These are phyloP conservation scores for Atethmia centrago DNA, from an alignment of 2,888 invertebrate species.

Conservation along the genomic window DNA sequence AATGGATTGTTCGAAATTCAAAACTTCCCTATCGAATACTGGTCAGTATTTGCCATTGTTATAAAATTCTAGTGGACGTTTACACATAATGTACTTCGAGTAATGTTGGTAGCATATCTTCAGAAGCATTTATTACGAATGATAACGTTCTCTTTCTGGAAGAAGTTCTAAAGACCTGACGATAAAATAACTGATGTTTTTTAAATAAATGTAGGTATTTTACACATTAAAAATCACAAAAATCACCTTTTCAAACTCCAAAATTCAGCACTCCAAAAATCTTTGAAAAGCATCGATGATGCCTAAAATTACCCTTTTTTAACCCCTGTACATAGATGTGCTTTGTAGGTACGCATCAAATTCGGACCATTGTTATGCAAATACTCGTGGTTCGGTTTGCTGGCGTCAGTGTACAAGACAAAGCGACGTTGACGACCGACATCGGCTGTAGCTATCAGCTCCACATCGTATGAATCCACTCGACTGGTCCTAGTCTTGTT, in stretches of 20 bases:
- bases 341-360: constrained; percentile 82
- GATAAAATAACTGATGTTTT: constrained; percentile 4
- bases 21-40: constrained; percentile 56
- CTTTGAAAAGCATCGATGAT: constrained; percentile 34
- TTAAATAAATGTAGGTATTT: not conserved
- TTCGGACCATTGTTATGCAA: constrained; percentile 89
- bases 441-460: constrained; percentile 84
- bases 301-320: constrained; percentile 59
- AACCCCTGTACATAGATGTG: constrained; percentile 66
- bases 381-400: constrained; percentile 86
- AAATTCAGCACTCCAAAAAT: constrained; percentile 19
- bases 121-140: constrained; percentile 20
- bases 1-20: constrained; percentile 64
- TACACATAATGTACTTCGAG: constrained; percentile 14
- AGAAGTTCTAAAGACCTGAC: constrained; percentile 11
- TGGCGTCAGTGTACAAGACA: constrained; percentile 87
- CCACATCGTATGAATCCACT: constrained; percentile 81
- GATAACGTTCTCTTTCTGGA: constrained; percentile 16
- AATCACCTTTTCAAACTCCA: not conserved
- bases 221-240: not conserved
- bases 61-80: constrained; percentile 29
- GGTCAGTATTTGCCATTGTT: constrained; percentile 37
- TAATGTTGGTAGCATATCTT: not conserved
- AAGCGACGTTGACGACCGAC: constrained; percentile 87
- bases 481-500: constrained; percentile 73